Evolutionary conservation across 2,888 invertebrate species (phyloP), one percentile per base, ranked within the genome.

Genomic region (Noctuana brunneofusca): DNA sequence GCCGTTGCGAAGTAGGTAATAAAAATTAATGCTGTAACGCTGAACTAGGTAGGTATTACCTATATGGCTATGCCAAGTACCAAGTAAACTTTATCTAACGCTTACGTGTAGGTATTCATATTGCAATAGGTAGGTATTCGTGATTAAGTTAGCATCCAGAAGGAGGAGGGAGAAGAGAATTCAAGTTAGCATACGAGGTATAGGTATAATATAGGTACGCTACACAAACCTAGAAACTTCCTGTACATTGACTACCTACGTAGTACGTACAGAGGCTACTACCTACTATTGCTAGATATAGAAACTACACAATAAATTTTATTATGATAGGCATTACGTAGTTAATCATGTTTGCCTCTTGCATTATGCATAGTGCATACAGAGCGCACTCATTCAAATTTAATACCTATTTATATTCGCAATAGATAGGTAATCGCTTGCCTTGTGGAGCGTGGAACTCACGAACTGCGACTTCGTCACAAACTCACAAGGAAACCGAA

Each of bases 401-500:
- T 9, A 46, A n/a, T 53, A 53, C 14, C n/a, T 52, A 24, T 46
- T 18, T 18, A 43, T 9, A 43, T 43, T n/a, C n/a, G n/a, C n/a
- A n/a, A n/a, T n/a, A 38, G 38, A 27, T 27, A 18, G 24, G 48
- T 22, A 32, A 49, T 52, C 20, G 48, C 48, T 59, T 32, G 65
- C 57, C 63, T 49, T 60, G 46, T 57, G 60, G 59, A 38, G n/a
- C 12, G 4, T 38, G 35, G 35, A n/a, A n/a, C n/a, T n/a, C n/a
- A n/a, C n/a, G n/a, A n/a, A n/a, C n/a, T n/a, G n/a, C n/a, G n/a
- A 66, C 43, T 58, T 60, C 52, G 52, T 52, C 52, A 67, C 68
- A 69, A 69, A 71, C 43, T 52, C 52, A 67, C 68, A 69, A 69
- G 72, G 68, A 59, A 30, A 59, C 30, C 63, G 65, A 55, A 38